phyloP scores from a whole-genome alignment of 2,888 invertebrate species.

The Salpingus planirostris region DNA sequence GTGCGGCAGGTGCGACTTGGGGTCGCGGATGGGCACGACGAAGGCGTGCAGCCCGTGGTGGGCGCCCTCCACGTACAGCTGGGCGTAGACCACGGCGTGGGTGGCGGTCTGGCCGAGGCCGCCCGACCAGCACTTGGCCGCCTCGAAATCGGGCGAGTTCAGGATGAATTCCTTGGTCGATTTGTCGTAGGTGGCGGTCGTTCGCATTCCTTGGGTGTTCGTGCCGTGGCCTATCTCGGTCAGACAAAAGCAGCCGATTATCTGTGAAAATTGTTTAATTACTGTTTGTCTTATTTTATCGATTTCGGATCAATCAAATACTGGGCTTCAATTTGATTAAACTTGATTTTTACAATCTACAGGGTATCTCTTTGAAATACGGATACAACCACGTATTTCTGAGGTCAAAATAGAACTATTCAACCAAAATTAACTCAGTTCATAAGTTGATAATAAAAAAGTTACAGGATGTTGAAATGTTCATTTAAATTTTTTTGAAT shows the following conservation, averaged over 20 bases:
- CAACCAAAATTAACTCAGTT: too few relatives aligned
- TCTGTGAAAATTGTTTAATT: constrained; percentile 36
- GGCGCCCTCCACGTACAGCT: constrained; percentile 66
- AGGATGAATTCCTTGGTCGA: constrained; percentile 63
- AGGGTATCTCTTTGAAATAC: too few relatives aligned
- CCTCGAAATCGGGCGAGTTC: constrained; percentile 67
- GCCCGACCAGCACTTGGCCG: constrained; percentile 80
- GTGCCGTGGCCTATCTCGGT: constrained; percentile 90
- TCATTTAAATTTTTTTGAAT: too few relatives aligned
- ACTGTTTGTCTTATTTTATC: too few relatives aligned
- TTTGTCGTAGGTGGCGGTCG: constrained; percentile 73
- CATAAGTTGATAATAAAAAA: too few relatives aligned
- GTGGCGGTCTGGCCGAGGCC: constrained; percentile 73
- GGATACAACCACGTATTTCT: too few relatives aligned
- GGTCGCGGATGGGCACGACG: constrained; percentile 76
- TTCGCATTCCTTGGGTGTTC: constrained; percentile 80
- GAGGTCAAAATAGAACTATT: too few relatives aligned
- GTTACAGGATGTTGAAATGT: too few relatives aligned
- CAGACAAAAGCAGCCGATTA: constrained; percentile 68
- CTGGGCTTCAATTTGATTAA: too few relatives aligned
- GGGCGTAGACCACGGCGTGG: constrained; percentile 81
- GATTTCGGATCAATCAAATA: too few relatives aligned
- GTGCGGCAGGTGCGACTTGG: constrained; percentile 57
- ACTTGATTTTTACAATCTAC: too few relatives aligned
- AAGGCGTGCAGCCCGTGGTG: constrained; percentile 85